A percentile compares a stretch with the other conserved stretches of the same genome.
Conservation (phyloP, 2,113 vertebrate genomes). For the Menidia beryllina region DNA sequence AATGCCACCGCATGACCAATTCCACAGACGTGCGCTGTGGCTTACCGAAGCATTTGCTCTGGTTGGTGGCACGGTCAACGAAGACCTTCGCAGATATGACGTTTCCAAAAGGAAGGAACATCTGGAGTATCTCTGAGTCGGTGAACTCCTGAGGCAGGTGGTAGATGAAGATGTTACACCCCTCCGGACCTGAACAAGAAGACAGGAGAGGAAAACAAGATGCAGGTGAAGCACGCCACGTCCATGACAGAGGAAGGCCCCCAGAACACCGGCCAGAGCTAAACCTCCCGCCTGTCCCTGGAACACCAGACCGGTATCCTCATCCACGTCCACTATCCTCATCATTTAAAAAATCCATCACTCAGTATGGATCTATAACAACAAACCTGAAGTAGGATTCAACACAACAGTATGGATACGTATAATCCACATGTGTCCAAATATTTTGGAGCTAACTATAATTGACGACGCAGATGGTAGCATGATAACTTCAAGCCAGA, state of each 20-base stretch:
- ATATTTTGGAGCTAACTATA: not conserved
- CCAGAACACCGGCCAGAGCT: not conserved
- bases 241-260: not conserved
- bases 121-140: slow-evolving; percentile 95
- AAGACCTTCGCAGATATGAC: slow-evolving; percentile 99
- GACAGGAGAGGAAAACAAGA: not conserved
- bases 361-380: not conserved
- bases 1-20: too few species aligned
- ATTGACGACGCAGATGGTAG: not conserved
- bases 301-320: not conserved
- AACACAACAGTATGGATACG: too few species aligned
- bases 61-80: slow-evolving; percentile 96
- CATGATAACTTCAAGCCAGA: not conserved
- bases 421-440: not conserved
- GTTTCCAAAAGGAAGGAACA: slow-evolving; percentile 97
- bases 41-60: slow-evolving; percentile 99
- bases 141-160: slow-evolving; percentile 98
- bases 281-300: not conserved
- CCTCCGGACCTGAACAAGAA: slow-evolving; percentile 88
- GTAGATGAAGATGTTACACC: slow-evolving; percentile 99
- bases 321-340: too few species aligned
- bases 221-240: slow-evolving; percentile 3
- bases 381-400: not conserved
- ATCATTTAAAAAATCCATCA: too few species aligned
- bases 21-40: not conserved